Base-by-base conservation (phyloP, 2,888 invertebrate species). In the Gasteruption jaculator region DNA sequence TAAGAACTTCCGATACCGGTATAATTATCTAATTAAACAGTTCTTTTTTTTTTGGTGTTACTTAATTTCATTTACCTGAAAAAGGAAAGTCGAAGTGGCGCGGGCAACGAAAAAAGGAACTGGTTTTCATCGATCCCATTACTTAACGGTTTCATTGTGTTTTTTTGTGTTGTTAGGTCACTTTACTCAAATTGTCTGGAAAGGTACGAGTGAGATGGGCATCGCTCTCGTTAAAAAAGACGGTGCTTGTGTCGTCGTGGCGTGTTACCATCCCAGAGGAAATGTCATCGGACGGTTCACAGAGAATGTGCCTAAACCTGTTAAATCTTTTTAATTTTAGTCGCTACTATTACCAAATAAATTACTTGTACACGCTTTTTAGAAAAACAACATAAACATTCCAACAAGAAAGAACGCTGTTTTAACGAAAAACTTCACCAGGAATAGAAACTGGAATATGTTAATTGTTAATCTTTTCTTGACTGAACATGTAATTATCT, bases 151-250 rank as follows among this genome's bases (percentile, higher is more conserved):
- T 27, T 27, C n/a, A 7, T 27, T 27, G 27, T 27, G 6, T 27
- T 3, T 33, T 22, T 14, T n/a, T 2, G n/a, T n/a, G n/a, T n/a
- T n/a, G 48, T 29, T 27, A 76, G 75, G 66, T 74, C 79, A 54
- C 56, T 70, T 62, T 56, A 85, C 86, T 1, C 90, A 91, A 74
- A 80, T 91, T 1, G 77, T 91, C n/a, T 91, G 91, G 90, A 85
- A 82, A 63, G 79, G 75, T 21, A 83, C 83, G 3, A 79, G 73
- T 52, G 83, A 86, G 60, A 69, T 90, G 45, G 91, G 90, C 1
- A 78, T 90, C 3, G 89, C 85, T 1, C 81, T 79, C 59, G 85
- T 87, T 4, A 82, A 74, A 61, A 72, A 69, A 26, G 72, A 74
- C 33, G 81, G 76, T 5, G 71, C 71, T 26, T 73, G 76, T 37